Conservation (phyloP, 1,140 invertebrate species). For the Cherax destructor region DNA sequence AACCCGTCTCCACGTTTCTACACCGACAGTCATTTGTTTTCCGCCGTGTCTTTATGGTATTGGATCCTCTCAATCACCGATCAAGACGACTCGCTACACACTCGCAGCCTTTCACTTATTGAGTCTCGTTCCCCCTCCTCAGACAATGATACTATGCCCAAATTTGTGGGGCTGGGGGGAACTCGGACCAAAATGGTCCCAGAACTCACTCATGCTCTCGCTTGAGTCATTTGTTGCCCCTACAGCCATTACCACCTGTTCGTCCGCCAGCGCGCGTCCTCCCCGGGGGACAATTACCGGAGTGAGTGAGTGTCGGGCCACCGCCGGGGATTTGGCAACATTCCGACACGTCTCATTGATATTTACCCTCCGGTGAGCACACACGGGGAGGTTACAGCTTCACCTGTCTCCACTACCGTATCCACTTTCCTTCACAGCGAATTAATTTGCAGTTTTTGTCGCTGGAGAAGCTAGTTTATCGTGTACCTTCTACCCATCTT, state of each 20-base stretch:
- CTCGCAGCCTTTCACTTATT: background rate
- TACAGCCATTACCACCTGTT: conserved; percentile 18
- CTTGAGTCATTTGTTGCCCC: background rate
- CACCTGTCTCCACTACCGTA: too few species aligned
- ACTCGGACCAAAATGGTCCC: background rate
- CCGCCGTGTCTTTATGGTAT: background rate
- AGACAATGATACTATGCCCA: background rate
- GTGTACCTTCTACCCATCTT: too few species aligned
- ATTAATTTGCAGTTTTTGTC: too few species aligned
- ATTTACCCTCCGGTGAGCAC: background rate
- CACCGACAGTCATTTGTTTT: conserved; percentile 2
- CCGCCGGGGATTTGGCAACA: background rate
- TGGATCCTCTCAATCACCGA: background rate
- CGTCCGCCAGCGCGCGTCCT: background rate
- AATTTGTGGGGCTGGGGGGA: background rate
- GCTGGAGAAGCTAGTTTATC: too few species aligned
- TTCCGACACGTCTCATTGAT: conserved; percentile 5
- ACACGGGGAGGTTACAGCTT: too few species aligned
- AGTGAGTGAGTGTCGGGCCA: background rate
- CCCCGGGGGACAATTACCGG: background rate
- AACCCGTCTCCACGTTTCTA: background rate
- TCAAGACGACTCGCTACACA: background rate
- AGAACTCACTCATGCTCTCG: background rate
- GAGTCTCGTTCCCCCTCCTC: background rate
- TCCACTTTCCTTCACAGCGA: too few species aligned